Conservation (phyloP, 2,113 vertebrate species). For the Rallus limicola region DNA sequence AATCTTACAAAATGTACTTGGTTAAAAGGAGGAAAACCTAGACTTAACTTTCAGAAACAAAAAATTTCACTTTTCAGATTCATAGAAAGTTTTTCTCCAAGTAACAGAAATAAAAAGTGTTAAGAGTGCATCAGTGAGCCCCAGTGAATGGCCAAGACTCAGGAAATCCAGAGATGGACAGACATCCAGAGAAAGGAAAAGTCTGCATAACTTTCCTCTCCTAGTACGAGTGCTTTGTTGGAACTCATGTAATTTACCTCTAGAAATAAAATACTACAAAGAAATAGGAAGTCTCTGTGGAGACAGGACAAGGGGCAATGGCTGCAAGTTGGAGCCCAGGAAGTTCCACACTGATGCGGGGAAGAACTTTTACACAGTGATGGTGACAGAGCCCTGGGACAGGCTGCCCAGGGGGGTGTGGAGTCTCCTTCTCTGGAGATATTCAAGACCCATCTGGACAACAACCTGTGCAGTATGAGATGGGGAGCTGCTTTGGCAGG, state of each 20-base stretch:
- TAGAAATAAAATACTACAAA: neutral
- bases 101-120: neutral
- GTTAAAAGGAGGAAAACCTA: neutral
- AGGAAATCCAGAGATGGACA: neutral
- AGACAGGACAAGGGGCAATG: too few relatives aligned
- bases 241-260: neutral
- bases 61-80: neutral
- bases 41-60: neutral
- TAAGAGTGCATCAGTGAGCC: neutral
- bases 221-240: neutral
- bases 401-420: too few relatives aligned
- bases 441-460: too few relatives aligned
- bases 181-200: neutral
- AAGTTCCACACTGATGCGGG: too few relatives aligned
- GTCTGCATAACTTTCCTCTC: neutral
- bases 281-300: neutral
- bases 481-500: too few relatives aligned
- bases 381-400: too few relatives aligned
- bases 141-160: neutral
- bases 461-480: too few relatives aligned
- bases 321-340: too few relatives aligned
- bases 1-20: neutral
- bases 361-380: too few relatives aligned
- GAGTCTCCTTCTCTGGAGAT: too few relatives aligned
- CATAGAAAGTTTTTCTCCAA: neutral